These are phyloP conservation scores for Crematogaster levior DNA, from an alignment of 2,888 invertebrate species.

Conservation along the genomic window DNA sequence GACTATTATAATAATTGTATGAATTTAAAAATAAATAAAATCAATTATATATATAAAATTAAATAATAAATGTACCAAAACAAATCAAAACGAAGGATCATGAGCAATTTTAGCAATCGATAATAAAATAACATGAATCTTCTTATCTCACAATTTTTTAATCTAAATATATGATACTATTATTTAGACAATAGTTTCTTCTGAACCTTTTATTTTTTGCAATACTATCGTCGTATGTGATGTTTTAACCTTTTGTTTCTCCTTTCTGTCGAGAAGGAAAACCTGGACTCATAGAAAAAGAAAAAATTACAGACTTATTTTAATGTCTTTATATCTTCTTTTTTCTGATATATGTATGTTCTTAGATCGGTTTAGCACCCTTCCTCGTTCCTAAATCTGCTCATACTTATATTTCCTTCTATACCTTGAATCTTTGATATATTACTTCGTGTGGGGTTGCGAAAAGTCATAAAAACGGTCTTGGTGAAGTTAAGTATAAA, in stretches of 20 bases:
- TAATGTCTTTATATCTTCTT: background rate
- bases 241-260: background rate
- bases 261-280: background rate
- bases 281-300: background rate
- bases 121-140: background rate
- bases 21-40: background rate
- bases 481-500: slow-evolving; percentile 18
- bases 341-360: background rate
- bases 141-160: background rate
- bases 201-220: background rate
- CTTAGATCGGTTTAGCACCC: background rate
- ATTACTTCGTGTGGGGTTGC: slow-evolving; percentile 8
- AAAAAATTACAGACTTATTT: background rate
- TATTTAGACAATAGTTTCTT: background rate
- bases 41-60: no score
- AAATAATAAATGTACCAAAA: no score
- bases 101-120: background rate
- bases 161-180: background rate
- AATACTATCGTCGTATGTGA: background rate
- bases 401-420: background rate
- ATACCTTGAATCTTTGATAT: slow-evolving; percentile 12
- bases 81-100: background rate
- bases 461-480: slow-evolving; percentile 9
- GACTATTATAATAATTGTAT: background rate
- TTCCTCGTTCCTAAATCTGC: slow-evolving; percentile 16